Evolutionary conservation across 1,140 invertebrate genomes (phyloP), one percentile per base, ranked within the genome.

Genomic region (Aporrectodea caliginosa): DNA sequence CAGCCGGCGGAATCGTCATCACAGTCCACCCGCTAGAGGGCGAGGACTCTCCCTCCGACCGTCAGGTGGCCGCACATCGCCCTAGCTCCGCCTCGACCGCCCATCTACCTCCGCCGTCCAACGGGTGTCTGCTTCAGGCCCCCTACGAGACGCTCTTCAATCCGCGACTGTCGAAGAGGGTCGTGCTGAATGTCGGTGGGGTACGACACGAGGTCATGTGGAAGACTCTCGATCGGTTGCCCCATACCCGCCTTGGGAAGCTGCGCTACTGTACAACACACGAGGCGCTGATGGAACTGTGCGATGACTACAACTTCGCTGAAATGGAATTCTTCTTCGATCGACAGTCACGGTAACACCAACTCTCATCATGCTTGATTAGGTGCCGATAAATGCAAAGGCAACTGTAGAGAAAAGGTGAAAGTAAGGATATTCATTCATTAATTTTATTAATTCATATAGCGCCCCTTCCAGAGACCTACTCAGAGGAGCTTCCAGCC

Each of bases 291-390:
- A 93, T 94, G 84, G 95, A 98, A 89, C 91, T 98, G 77, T 98
- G 97, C 90, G 97, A 99, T 89, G 97, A 98, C 89, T 98, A 98
- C 89, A 96, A 94, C 72, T 91, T 98, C 72, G 92, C 94, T 82
- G 95, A 98, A 90, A 98, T 98, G 91, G 97, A 99, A 90, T 99
- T 97, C 88, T 99, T 98, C 90, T 99, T 99, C 90, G 97, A 99
- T 89, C 92, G 97, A 76, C 96, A 99, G 89, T 97, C 97, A 79
- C 94, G 97, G 85, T 79, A n/a, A n/a, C n/a, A n/a, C n/a, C n/a
- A n/a, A n/a, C 43, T 2, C 35, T 75, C 32, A 29, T 35, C 2
- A 29, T 22, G 27, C 29, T n/a, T n/a, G n/a, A n/a, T n/a, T n/a
- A n/a, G n/a, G n/a, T n/a, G n/a, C n/a, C n/a, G n/a, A n/a, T n/a